phyloP scores from a whole-genome alignment of 2,113 vertebrate genomes.

The Saguinus imperator region DNA sequence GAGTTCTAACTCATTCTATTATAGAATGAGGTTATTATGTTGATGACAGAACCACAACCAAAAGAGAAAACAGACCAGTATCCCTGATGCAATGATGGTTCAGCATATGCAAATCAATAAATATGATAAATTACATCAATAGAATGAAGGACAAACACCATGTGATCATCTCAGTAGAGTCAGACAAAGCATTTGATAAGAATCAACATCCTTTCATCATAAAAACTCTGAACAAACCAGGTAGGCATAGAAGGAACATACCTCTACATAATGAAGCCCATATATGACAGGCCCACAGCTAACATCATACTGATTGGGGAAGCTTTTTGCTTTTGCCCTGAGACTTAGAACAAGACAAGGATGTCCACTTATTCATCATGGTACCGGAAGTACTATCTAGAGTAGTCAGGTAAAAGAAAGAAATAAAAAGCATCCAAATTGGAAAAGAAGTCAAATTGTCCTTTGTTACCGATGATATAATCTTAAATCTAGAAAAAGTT shows the following conservation, averaged over 20 bases:
- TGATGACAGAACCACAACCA: not conserved
- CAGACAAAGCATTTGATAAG: not conserved
- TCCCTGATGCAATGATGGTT: not conserved
- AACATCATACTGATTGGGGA: not conserved
- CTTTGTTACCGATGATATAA: not conserved
- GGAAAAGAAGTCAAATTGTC: not conserved
- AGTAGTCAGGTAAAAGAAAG: not conserved
- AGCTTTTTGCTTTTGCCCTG: not conserved
- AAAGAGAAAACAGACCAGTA: not conserved
- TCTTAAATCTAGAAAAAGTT: not conserved
- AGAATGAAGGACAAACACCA: not conserved
- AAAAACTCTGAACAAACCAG: not conserved
- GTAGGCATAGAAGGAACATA: not conserved
- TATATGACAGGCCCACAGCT: not conserved
- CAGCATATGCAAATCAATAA: not conserved
- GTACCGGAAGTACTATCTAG: not conserved
- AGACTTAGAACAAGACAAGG: not conserved
- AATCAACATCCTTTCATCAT: not conserved
- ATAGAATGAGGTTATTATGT: not conserved
- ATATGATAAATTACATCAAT: not conserved
- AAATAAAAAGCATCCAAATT: not conserved
- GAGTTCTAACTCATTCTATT: not conserved
- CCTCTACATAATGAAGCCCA: not conserved
- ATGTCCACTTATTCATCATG: not conserved
- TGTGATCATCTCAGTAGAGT: not conserved